phyloP scores from a whole-genome alignment of 2,888 invertebrate species.

The Eudemis profundana region DNA sequence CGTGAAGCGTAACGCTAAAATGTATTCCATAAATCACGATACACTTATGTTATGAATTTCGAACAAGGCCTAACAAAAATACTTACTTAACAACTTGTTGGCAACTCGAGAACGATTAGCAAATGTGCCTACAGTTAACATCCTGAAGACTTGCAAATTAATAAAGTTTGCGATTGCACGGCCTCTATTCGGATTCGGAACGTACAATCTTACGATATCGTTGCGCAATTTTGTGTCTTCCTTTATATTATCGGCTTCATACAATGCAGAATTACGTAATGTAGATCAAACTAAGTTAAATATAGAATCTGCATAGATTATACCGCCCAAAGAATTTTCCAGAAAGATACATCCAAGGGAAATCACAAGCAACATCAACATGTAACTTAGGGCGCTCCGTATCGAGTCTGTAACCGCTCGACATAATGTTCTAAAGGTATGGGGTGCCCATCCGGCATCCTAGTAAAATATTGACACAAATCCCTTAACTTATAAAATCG shows the following conservation, averaged over 20 bases:
- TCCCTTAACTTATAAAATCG: constrained; percentile 85
- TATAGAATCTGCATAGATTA: too few relatives aligned
- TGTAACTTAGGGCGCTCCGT: not conserved
- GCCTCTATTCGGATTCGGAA: not conserved
- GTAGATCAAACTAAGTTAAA: too few relatives aligned
- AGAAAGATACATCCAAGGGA: not conserved
- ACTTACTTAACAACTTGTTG: constrained; percentile 66
- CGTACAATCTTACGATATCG: too few relatives aligned
- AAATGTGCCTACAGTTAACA: constrained; percentile 62
- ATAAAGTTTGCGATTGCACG: constrained; percentile 67
- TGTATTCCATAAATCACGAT: constrained; percentile 78
- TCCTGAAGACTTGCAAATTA: constrained; percentile 63
- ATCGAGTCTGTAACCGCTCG: constrained; percentile 28
- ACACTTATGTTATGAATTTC: constrained; percentile 72
- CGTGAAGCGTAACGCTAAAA: constrained; percentile 68
- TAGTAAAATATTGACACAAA: constrained; percentile 85
- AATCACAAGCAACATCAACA: constrained; percentile 42
- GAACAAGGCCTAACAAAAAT: constrained; percentile 72
- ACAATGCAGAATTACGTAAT: too few relatives aligned
- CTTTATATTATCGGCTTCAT: too few relatives aligned
- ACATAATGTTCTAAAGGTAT: constrained; percentile 55
- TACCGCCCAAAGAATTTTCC: too few relatives aligned
- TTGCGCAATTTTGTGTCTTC: too few relatives aligned
- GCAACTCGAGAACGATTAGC: constrained; percentile 67
- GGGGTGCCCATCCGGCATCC: constrained; percentile 69